A percentile compares a stretch with the other conserved stretches of the same genome.
Conservation (phyloP, 1,140 invertebrate species). For the Nebria ingens region DNA sequence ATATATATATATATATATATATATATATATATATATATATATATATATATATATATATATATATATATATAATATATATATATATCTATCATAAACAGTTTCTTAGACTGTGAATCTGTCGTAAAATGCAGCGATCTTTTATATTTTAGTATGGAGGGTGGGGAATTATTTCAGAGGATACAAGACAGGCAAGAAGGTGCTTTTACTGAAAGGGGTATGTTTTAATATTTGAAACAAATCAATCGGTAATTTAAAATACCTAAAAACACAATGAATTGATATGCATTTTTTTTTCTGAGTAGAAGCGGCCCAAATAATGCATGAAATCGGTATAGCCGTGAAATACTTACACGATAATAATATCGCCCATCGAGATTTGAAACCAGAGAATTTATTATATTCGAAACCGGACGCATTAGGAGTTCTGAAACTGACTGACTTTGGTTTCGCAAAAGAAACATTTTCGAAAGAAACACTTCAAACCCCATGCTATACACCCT, state of each 20-base stretch:
- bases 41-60: too few relatives aligned
- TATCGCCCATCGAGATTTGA: constrained; percentile 95
- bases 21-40: too few relatives aligned
- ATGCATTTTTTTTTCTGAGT: constrained; percentile 31
- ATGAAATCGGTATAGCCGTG: constrained; percentile 93
- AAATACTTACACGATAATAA: constrained; percentile 89
- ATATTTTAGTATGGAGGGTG: constrained; percentile 81
- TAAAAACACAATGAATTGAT: constrained; percentile 12
- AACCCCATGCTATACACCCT: constrained; percentile 97
- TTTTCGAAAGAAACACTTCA: constrained; percentile 75
- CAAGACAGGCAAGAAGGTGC: constrained; percentile 87
- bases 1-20: too few relatives aligned
- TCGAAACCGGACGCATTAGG: constrained; percentile 58
- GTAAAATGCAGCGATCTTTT: not conserved
- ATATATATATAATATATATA: too few relatives aligned
- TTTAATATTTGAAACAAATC: not conserved
- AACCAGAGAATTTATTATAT: constrained; percentile 85
- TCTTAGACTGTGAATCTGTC: not conserved
- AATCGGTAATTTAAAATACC: constrained; percentile 3
- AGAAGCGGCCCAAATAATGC: constrained; percentile 89
- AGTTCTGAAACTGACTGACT: constrained; percentile 92
- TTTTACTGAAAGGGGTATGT: constrained; percentile 84
- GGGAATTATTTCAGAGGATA: constrained; percentile 93
- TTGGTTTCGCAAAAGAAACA: constrained; percentile 99
- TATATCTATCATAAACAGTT: too few relatives aligned